Percentiles rank a stretch among this genome's conserved stretches.
These are phyloP conservation scores for Toxostoma redivivum DNA, from an alignment of 2,113 vertebrate genomes.

Conservation along the genomic window DNA sequence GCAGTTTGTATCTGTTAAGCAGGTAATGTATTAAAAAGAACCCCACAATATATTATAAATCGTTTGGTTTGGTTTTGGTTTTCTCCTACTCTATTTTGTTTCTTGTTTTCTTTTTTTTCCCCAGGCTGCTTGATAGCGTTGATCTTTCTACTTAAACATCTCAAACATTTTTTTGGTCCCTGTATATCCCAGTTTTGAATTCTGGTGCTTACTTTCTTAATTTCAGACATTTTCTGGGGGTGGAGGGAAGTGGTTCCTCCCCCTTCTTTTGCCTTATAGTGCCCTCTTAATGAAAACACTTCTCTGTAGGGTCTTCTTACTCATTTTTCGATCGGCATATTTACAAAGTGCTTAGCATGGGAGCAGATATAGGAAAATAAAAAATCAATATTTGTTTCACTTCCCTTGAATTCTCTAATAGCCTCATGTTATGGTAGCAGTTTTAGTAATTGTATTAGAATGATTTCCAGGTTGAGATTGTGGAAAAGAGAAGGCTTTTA, in stretches of 20 bases:
- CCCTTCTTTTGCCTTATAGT: neutral
- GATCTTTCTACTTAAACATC: neutral
- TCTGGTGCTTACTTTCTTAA: neutral
- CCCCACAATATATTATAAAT: neutral
- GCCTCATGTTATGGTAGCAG: neutral
- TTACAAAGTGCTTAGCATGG: neutral
- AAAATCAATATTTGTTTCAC: neutral
- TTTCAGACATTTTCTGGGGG: neutral
- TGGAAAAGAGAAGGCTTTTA: neutral
- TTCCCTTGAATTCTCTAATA: neutral
- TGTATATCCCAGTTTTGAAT: neutral
- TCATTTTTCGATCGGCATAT: neutral
- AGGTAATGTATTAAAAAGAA: neutral
- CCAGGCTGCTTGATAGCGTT: neutral
- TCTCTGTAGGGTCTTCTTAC: neutral
- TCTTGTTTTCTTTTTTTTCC: neutral
- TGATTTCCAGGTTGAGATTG: neutral
- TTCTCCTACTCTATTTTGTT: neutral
- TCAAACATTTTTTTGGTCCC: neutral
- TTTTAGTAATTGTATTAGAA: neutral
- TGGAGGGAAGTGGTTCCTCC: fast-evolving
- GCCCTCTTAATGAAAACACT: neutral
- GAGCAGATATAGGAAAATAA: neutral
- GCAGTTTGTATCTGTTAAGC: neutral
- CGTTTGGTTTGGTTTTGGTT: neutral